These are phyloP conservation scores for Girardia tigrina DNA, from an alignment of 2,888 invertebrate genomes.

Conservation along the genomic window DNA sequence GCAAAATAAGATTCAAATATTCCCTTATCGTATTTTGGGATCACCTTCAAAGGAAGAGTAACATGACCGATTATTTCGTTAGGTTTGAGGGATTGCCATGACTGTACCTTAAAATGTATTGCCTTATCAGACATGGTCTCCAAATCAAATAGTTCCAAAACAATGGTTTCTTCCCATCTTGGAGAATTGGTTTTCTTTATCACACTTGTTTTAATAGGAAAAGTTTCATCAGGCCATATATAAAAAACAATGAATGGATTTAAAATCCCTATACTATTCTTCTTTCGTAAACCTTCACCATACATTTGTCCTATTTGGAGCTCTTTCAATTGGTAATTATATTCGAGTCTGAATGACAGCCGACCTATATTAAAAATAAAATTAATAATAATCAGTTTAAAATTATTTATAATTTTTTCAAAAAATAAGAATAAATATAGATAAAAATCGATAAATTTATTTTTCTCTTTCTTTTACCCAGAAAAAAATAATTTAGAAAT, in stretches of 20 bases:
- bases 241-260: background rate
- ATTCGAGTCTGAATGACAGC: background rate
- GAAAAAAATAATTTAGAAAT: no score
- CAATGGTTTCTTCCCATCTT: slow-evolving; percentile 6
- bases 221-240: background rate
- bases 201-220: background rate
- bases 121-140: background rate
- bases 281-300: background rate
- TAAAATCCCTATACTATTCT: background rate
- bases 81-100: background rate
- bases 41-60: background rate
- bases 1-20: background rate
- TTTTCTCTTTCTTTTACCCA: no score
- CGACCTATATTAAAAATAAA: background rate
- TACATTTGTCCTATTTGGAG: background rate
- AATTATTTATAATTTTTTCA: no score
- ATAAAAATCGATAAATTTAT: no score
- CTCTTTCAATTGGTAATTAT: background rate
- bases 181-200: slow-evolving; percentile 17
- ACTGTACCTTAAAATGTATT: background rate
- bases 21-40: background rate
- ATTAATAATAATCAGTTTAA: no score
- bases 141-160: background rate
- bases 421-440: no score
- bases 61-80: background rate